These are phyloP conservation scores for Chaetogeoica ovagalla DNA, from an alignment of 2,888 invertebrate genomes.

Conservation along the genomic window DNA sequence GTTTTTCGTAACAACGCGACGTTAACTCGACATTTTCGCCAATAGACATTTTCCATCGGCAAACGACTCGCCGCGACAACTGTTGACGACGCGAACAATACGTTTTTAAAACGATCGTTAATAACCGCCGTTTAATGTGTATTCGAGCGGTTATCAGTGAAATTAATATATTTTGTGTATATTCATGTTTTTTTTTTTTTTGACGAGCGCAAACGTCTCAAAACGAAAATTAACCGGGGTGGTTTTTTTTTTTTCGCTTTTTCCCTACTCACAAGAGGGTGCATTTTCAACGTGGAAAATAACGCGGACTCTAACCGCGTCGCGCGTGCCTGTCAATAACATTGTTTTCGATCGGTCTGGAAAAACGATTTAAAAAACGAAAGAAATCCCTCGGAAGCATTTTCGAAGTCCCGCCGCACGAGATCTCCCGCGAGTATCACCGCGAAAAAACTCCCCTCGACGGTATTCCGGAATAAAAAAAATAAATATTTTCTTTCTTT, in stretches of 20 bases:
- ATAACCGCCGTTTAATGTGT: background rate
- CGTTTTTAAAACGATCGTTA: too few species aligned
- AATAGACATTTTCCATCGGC: too few species aligned
- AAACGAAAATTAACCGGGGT: conserved; percentile 10
- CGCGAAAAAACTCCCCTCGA: too few species aligned
- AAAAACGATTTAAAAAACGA: background rate
- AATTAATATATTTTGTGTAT: background rate
- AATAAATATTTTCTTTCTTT: background rate
- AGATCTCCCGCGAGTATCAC: too few species aligned
- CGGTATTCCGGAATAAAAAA: background rate
- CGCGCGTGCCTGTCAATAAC: background rate
- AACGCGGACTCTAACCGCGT: background rate
- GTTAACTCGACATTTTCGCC: too few species aligned
- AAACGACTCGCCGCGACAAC: too few species aligned
- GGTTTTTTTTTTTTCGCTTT: background rate
- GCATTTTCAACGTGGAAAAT: conserved; percentile 6
- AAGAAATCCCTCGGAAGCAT: background rate
- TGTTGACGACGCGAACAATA: too few species aligned
- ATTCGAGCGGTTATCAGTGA: background rate
- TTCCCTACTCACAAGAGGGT: background rate
- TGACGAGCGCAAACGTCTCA: background rate
- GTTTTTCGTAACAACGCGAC: too few species aligned
- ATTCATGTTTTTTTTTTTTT: background rate
- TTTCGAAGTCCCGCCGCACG: background rate
- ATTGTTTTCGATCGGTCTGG: conserved; percentile 8